Evolutionary conservation across 2,888 invertebrate genomes (phyloP).

Genomic region (Epistrophe eligans): DNA sequence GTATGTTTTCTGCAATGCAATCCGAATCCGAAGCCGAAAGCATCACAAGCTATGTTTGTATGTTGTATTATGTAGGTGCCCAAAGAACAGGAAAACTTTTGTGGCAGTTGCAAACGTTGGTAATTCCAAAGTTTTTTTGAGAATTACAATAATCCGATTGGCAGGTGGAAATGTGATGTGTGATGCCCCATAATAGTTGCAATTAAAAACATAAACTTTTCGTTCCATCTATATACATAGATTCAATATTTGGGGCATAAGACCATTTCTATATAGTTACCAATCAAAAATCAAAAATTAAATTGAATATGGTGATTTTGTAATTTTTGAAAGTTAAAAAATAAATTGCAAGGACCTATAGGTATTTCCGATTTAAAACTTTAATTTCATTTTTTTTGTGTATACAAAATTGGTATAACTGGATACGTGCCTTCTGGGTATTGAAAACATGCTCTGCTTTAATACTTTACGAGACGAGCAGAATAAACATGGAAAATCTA

Average conservation of each 20-base stretch:
- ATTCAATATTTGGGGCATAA: neutral
- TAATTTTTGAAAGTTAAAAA: too few species aligned
- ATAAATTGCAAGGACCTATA: too few species aligned
- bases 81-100: constrained; percentile 45
- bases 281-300: neutral
- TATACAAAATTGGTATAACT: too few species aligned
- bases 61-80: too few species aligned
- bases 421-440: too few species aligned
- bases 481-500: too few species aligned
- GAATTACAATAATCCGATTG: constrained; percentile 71
- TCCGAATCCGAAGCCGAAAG: neutral
- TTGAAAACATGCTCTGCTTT: too few species aligned
- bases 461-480: too few species aligned
- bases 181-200: constrained; percentile 29
- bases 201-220: constrained; percentile 47
- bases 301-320: neutral
- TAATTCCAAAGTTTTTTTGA: constrained; percentile 67
- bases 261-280: constrained; percentile 10
- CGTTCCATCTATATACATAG: neutral
- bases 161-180: constrained; percentile 63
- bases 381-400: too few species aligned
- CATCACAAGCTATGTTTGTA: neutral
- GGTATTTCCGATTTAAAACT: too few species aligned
- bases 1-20: constrained; percentile 16
- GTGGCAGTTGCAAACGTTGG: constrained; percentile 50